Evolutionary conservation across 2,113 vertebrate species (phyloP).

Genomic region (Burhinus bistriatus): DNA sequence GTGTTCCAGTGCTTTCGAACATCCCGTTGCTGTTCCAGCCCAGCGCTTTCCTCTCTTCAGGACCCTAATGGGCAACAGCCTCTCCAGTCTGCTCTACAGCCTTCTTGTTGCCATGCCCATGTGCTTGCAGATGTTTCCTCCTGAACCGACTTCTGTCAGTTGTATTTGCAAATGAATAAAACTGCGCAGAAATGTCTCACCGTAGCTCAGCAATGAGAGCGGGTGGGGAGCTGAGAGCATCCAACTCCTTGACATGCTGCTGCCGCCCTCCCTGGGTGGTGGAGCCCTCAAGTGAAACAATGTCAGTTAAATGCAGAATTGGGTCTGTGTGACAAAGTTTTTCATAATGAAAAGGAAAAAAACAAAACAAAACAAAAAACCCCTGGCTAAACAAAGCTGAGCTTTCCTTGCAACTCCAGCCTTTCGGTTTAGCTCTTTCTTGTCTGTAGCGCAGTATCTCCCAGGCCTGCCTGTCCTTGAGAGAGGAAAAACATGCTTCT

Average conservation of each 20-base stretch:
- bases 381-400: background rate
- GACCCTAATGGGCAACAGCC: accelerated
- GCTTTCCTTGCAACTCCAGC: background rate
- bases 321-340: background rate
- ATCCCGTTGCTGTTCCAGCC: background rate
- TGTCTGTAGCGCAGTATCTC: background rate
- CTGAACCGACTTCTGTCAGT: background rate
- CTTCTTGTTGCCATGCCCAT: accelerated
- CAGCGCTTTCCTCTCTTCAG: background rate
- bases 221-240: background rate
- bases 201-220: accelerated
- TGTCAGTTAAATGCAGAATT: background rate
- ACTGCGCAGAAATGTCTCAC: background rate
- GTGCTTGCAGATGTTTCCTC: background rate
- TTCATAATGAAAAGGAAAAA: background rate
- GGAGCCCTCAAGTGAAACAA: background rate
- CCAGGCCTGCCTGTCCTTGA: background rate
- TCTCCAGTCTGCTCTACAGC: background rate
- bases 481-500: background rate
- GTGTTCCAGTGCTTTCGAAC: background rate
- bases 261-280: background rate
- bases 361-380: too few species aligned
- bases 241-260: background rate
- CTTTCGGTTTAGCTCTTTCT: background rate
- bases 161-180: background rate